Evolutionary conservation across 2,113 vertebrate genomes (phyloP), one percentile per base, ranked within the genome.

Genomic region (Zosterops hypoxanthus): DNA sequence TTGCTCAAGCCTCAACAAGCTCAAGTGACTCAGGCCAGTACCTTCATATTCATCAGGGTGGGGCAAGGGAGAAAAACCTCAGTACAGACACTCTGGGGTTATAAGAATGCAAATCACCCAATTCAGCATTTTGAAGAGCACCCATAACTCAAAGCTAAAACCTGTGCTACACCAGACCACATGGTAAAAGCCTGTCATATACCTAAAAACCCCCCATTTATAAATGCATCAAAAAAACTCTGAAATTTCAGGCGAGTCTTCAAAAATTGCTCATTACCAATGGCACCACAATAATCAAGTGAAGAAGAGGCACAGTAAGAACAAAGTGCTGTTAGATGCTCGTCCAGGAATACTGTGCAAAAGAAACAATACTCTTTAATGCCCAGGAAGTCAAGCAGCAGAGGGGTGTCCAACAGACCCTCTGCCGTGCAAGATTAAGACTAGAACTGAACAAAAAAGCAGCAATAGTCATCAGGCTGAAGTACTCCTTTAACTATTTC

Each of bases 1-100:
- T 73, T 66, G 66, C 73, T 95, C 93, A 97, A 95, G 93, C 71
- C 95, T 73, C 87, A 76, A 94, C 95, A 96, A 57, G 94, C 60
- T 86, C 42, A 20, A 73, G 63, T 39, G 56, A 92, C 71, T 94
- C 11, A 9, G 73, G 70, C 91, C 57, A 56, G 57, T 22, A 60
- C 47, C 59, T 89, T 94, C 89, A 80, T 56, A 65, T 61, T 89
- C 84, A 88, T 34, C 47, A 94, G 93, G 87, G 95, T 87, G 91
- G 57, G 65, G 94, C 81, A 76, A 64, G 49, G 44, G 42, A 95
- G 76, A 81, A 26, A 26, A 92, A 52, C 41, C 60, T 75, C 60
- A 47, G 9, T 14, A 44, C 65, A 86, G 77, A 82, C 44, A 21
- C 15, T 70, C 44, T 21, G 28, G 17, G 39, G 33, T 88, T 91